Conservation (phyloP, 2,888 invertebrate genomes). For the Lottia scabra region DNA sequence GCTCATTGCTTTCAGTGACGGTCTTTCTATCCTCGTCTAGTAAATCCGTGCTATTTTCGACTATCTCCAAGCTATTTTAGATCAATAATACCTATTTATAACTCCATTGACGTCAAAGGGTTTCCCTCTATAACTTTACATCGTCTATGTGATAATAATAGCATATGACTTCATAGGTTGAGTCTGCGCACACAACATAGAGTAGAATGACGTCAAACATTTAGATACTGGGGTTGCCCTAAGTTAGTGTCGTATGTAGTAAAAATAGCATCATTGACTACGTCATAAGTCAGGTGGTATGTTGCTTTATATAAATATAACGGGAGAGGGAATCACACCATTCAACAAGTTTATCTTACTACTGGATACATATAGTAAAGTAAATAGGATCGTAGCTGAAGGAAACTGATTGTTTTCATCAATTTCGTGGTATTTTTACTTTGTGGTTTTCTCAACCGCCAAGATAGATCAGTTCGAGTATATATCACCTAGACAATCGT, state of each 20-base stretch:
- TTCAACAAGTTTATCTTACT: too few relatives aligned
- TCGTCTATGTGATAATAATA: neutral
- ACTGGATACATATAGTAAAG: too few relatives aligned
- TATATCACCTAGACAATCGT: neutral
- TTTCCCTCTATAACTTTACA: neutral
- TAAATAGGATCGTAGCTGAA: too few relatives aligned
- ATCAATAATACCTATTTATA: neutral
- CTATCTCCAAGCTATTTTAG: neutral
- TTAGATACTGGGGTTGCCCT: neutral
- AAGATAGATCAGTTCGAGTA: neutral
- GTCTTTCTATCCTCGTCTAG: neutral
- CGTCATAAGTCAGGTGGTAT: neutral
- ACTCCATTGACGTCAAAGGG: conserved; percentile 2
- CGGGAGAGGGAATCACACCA: too few relatives aligned
- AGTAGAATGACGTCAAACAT: neutral
- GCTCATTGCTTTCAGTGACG: neutral
- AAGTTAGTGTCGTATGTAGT: conserved; percentile 3
- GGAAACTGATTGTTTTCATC: too few relatives aligned
- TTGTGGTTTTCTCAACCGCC: neutral
- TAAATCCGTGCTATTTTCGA: neutral
- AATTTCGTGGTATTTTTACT: too few relatives aligned
- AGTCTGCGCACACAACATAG: neutral
- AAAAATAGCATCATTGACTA: neutral
- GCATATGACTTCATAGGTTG: neutral
- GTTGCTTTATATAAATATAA: too few relatives aligned